These are phyloP conservation scores for Nomada hirtipes DNA, from an alignment of 2,888 invertebrate species.

Conservation along the genomic window DNA sequence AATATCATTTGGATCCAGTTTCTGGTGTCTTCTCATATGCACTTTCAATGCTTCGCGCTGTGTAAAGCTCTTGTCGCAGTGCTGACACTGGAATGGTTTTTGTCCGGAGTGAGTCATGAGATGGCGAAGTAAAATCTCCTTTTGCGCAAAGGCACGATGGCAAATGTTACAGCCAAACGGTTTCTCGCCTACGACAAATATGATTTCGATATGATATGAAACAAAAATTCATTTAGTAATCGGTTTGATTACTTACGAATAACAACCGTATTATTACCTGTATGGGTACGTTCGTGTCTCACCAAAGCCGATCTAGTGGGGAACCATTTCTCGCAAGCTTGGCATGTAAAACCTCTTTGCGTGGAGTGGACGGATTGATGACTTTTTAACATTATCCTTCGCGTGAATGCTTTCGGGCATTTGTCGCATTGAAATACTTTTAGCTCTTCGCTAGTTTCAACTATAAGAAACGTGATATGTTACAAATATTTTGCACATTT, in stretches of 20 bases:
- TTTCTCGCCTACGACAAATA: slow-evolving; percentile 78
- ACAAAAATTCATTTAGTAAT: too few species aligned
- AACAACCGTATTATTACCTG: slow-evolving; percentile 82
- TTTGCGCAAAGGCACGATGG: slow-evolving; percentile 89
- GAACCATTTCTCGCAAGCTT: slow-evolving; percentile 88
- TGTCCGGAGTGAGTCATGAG: slow-evolving; percentile 85
- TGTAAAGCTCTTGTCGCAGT: slow-evolving; percentile 89
- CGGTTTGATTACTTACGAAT: background rate
- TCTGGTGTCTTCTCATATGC: slow-evolving; percentile 87
- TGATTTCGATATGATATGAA: background rate
- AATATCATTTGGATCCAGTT: slow-evolving; percentile 86
- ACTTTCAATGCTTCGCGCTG: slow-evolving; percentile 89
- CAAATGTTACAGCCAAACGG: slow-evolving; percentile 85
- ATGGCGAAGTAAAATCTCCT: slow-evolving; percentile 86
- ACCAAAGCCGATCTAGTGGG: slow-evolving; percentile 88
- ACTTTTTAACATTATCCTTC: slow-evolving; percentile 87
- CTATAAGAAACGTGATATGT: slow-evolving; percentile 54
- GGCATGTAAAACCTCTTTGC: slow-evolving; percentile 86
- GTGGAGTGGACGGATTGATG: slow-evolving; percentile 88
- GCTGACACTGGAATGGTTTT: slow-evolving; percentile 88
- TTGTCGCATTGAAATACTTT: slow-evolving; percentile 87
- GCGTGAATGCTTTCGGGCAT: slow-evolving; percentile 88
- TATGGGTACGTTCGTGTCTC: slow-evolving; percentile 89
- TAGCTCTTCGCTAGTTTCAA: slow-evolving; percentile 81
- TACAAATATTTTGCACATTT: background rate